Conservation (phyloP, 2,113 vertebrate genomes). For the Cardinalis cardinalis region DNA sequence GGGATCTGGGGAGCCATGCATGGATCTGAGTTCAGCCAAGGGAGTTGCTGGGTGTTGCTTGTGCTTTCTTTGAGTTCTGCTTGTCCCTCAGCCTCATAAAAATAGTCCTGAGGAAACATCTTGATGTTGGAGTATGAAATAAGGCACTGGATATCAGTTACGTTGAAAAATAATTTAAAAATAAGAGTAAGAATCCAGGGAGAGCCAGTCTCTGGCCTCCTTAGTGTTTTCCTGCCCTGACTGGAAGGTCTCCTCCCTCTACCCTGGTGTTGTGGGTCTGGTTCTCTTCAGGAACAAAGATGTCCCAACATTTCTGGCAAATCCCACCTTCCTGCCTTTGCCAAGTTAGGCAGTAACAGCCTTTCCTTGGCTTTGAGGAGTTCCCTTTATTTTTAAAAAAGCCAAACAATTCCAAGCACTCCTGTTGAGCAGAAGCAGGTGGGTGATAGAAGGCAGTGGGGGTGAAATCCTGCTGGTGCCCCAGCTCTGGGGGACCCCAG, state of each 20-base stretch:
- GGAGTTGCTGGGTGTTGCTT: not conserved
- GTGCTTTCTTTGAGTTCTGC: not conserved
- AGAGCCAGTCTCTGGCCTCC: not conserved
- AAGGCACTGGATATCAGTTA: not conserved
- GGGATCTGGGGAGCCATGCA: not conserved
- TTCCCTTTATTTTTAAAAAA: not conserved
- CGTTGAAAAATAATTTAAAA: not conserved
- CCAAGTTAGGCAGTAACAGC: not conserved
- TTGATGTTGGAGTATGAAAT: not conserved
- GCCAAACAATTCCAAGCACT: not conserved
- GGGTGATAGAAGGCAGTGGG: not conserved
- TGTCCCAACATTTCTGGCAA: not conserved
- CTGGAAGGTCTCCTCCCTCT: not conserved
- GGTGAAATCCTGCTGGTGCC: no score
- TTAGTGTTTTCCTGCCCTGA: not conserved
- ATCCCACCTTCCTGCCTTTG: not conserved
- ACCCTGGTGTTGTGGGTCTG: accelerated
- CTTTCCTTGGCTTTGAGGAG: not conserved
- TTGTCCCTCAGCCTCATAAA: not conserved
- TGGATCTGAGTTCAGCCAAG: accelerated
- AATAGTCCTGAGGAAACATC: not conserved
- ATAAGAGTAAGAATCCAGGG: not conserved
- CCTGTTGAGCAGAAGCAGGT: not conserved
- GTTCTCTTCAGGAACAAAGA: not conserved
- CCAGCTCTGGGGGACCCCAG: accelerated